A percentile compares a stretch with the other conserved stretches of the same genome.
These are phyloP conservation scores for Torymus tubicola DNA, from an alignment of 2,888 invertebrate species.

Conservation along the genomic window DNA sequence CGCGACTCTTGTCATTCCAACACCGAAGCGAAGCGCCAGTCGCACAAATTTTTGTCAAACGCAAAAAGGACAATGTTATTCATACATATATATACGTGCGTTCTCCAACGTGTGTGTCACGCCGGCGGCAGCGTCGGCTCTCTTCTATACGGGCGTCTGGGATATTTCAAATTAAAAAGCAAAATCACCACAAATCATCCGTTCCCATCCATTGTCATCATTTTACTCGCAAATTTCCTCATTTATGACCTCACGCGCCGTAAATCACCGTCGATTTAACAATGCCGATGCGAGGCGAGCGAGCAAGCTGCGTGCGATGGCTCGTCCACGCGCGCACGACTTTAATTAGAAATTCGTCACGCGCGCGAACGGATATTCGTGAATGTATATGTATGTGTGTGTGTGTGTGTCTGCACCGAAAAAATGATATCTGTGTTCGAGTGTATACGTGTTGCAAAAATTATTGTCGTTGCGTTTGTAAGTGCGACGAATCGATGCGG, in stretches of 20 bases:
- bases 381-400: background rate
- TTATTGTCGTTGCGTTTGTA: too few species aligned
- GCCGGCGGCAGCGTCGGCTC: too few species aligned
- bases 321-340: constrained; percentile 34
- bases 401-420: background rate
- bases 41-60: too few species aligned
- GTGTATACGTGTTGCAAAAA: too few species aligned
- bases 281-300: constrained; percentile 51
- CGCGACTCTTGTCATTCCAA: too few species aligned
- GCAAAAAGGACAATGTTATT: too few species aligned
- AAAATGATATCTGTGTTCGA: background rate
- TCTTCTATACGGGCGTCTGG: background rate
- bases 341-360: constrained; percentile 59
- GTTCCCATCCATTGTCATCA: constrained; percentile 59
- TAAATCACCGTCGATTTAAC: constrained; percentile 58
- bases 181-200: constrained; percentile 59
- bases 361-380: constrained; percentile 19
- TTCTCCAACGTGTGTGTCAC: too few species aligned
- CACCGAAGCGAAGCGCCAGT: too few species aligned
- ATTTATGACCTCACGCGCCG: constrained; percentile 57
- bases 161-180: constrained; percentile 56
- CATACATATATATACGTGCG: too few species aligned
- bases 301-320: constrained; percentile 9
- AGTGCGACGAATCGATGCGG: too few species aligned
- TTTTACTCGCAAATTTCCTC: constrained; percentile 60